Evolutionary conservation across 2,113 vertebrate species (phyloP).

Genomic region (Dryoscopus gambensis): DNA sequence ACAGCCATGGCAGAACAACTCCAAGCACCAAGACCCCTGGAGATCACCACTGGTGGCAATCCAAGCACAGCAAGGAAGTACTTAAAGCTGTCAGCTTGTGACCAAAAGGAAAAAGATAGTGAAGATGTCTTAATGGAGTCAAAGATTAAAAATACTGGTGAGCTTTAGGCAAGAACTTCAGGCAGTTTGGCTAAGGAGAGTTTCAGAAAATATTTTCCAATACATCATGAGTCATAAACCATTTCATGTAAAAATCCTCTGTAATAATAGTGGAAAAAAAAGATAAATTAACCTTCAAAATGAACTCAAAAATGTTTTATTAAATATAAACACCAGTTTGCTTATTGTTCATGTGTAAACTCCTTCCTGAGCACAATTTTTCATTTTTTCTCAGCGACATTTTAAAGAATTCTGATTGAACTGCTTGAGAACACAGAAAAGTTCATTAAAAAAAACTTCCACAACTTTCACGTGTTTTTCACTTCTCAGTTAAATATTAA

Average conservation of each 20-base stretch:
- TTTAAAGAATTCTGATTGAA: background rate
- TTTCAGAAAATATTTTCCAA: background rate
- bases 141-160: background rate
- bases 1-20: background rate
- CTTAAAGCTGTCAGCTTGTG: background rate
- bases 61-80: background rate
- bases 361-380: background rate
- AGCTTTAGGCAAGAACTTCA: background rate
- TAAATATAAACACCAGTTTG: background rate
- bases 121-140: background rate
- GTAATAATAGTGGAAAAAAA: background rate
- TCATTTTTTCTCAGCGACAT: background rate
- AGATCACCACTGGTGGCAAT: background rate
- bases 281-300: background rate
- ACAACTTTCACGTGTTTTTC: background rate
- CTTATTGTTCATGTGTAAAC: background rate
- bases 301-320: background rate
- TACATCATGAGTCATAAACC: background rate
- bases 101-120: background rate
- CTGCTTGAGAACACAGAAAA: background rate
- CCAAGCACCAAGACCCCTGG: background rate
- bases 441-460: background rate
- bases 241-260: background rate
- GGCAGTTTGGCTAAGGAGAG: background rate
- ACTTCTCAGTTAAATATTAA: background rate